Percentiles rank a stretch among this genome's conserved stretches.
Evolutionary conservation across 1,140 invertebrate species (phyloP).

Genomic region (Dendroctonus ponderosae): DNA sequence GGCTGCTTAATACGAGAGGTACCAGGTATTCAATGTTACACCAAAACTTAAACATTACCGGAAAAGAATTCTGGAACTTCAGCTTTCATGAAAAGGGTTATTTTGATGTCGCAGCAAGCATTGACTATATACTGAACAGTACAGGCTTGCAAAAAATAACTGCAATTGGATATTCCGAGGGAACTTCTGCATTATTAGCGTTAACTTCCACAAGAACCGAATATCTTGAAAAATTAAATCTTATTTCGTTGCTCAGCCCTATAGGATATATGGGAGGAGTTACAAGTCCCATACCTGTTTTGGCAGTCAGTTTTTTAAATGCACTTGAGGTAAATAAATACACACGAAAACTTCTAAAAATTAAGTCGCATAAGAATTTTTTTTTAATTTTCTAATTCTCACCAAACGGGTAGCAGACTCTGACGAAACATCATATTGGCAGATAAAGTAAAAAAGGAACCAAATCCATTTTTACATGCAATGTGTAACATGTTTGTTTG

Average conservation of each 20-base stretch:
- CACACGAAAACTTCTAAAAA: background rate
- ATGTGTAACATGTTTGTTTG: too few species aligned
- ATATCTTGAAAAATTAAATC: conserved; percentile 57
- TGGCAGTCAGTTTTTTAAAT: conserved; percentile 1
- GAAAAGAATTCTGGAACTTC: conserved; percentile 23
- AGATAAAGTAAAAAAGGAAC: too few species aligned
- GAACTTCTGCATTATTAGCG: conserved; percentile 58
- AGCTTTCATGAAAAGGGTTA: conserved; percentile 71
- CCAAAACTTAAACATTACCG: conserved; percentile 3
- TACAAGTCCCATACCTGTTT: conserved; percentile 9
- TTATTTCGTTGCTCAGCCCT: conserved; percentile 59
- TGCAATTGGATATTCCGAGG: conserved; percentile 61
- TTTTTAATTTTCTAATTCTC: background rate
- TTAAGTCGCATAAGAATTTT: background rate
- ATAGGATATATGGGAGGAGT: conserved; percentile 52
- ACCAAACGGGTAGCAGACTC: background rate
- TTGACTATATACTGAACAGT: conserved; percentile 57
- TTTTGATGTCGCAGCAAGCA: conserved; percentile 63
- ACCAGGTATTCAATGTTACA: conserved; percentile 29
- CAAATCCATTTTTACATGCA: too few species aligned
- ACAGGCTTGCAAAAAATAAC: conserved; percentile 55
- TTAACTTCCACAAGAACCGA: conserved; percentile 54
- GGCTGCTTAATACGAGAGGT: conserved; percentile 62
- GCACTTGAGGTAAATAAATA: background rate
- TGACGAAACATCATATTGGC: too few species aligned